Evolutionary conservation across 2,888 invertebrate genomes (phyloP), one percentile per base, ranked within the genome.

Genomic region (Ectemnius lituratus): DNA sequence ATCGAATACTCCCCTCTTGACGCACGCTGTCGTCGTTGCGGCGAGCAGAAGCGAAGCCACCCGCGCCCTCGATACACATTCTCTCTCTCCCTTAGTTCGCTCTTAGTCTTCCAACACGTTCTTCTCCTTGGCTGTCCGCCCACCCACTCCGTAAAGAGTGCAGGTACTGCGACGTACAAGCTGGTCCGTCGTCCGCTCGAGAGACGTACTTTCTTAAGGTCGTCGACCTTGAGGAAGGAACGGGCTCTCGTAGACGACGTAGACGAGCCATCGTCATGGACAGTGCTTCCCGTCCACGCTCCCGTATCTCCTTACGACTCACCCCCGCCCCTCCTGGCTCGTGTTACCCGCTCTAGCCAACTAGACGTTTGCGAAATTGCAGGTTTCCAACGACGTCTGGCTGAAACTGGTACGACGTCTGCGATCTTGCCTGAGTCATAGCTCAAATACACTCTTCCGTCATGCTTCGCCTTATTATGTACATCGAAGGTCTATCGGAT

Each of bases 141-240:
- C 73, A 66, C 66, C 82, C 64, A 71, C 71, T 70, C 16, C 16
- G 5, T 13, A 52, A 52, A 52, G 68, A 70, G 71, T 80, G 70
- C 67, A 75, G 67, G 70, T 79, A 79, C 69, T 59, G 60, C 49
- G 73, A 71, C 67, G 68, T 68, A 67, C 71, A 70, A 73, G 68
- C 68, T 62, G 60, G 23, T 49, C 58, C 69, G 67, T 71, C 70
- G 61, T 37, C 60, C 74, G 59, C 67, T 52, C 37, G 37, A 37
- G 37, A 37, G 37, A 37, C 37, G 37, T 37, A 11, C 37, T 37
- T 59, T 23, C 60, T 52, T 66, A 67, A 81, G 83, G 83, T 83
- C 81, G 70, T 63, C 70, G 70, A 80, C 81, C 75, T 74, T 77
- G 71, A 37, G 37, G 16, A 16, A 75, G 58, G 72, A 75, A 75